Evolutionary conservation across 2,797 vertebrate genomes (phyloP).

Genomic region (Sebastes taczanowskii): DNA sequence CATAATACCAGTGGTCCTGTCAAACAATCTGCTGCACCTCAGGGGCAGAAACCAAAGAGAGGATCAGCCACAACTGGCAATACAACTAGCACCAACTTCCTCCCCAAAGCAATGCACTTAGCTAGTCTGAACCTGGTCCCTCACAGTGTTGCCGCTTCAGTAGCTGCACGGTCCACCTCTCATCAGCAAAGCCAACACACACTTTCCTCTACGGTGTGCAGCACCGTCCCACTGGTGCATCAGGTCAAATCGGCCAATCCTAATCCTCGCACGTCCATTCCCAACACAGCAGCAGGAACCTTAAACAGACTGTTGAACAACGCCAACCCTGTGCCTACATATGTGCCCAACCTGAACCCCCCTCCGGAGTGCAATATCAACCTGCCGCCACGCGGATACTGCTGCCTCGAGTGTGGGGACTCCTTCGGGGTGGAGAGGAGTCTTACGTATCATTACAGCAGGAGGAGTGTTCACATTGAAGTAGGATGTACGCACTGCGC

Average conservation of each 20-base stretch:
- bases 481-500: slow-evolving; percentile 93
- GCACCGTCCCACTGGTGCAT: slow-evolving; percentile 92
- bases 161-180: slow-evolving; percentile 83
- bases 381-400: slow-evolving; percentile 90
- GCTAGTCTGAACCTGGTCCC: slow-evolving; percentile 98
- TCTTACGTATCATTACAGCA: slow-evolving; percentile 89
- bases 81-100: slow-evolving; percentile 78
- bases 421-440: slow-evolving; percentile 94
- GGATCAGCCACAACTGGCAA: slow-evolving; percentile 45
- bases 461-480: slow-evolving; percentile 95
- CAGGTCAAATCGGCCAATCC: slow-evolving; percentile 90
- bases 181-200: slow-evolving; percentile 83
- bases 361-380: slow-evolving; percentile 88
- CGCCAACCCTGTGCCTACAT: slow-evolving; percentile 92
- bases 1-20: slow-evolving; percentile 60
- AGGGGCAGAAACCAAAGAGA: slow-evolving; percentile 77
- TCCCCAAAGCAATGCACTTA: slow-evolving; percentile 96
- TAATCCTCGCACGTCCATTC: slow-evolving; percentile 40
- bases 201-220: slow-evolving; percentile 83
- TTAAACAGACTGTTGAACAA: slow-evolving; percentile 91
- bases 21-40: slow-evolving; percentile 70
- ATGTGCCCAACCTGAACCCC: slow-evolving; percentile 92
- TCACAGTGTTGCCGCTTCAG: slow-evolving; percentile 93
- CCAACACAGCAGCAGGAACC: slow-evolving; percentile 85
- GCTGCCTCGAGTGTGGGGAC: slow-evolving; percentile 95